Conservation (phyloP, 2,888 invertebrate genomes). For the Pelosia muscerda region DNA sequence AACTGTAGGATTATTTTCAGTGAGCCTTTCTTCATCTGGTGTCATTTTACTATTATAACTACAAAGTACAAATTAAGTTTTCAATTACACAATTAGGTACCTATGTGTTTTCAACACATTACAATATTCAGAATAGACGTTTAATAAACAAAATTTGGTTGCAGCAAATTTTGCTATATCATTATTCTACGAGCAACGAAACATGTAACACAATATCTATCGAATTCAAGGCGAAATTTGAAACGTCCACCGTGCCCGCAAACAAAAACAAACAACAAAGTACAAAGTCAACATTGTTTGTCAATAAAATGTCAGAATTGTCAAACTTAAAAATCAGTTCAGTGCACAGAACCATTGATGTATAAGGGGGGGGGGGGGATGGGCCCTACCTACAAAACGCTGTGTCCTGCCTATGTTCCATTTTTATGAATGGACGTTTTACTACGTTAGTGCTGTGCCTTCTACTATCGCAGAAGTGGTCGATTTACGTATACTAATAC, state of each 20-base stretch:
- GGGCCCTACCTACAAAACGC: no score
- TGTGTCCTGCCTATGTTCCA: no score
- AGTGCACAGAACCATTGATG: no score
- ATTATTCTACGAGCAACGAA: not conserved
- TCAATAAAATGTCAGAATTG: no score
- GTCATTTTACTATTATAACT: conserved; percentile 58
- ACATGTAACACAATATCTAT: not conserved
- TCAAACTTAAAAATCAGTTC: no score
- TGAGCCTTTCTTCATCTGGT: conserved; percentile 63
- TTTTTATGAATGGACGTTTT: no score
- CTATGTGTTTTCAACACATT: not conserved
- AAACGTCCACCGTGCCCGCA: not conserved
- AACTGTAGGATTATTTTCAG: conserved; percentile 59
- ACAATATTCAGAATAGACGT: not conserved
- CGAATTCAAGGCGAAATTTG: not conserved
- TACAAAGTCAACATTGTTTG: no score
- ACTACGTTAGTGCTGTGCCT: no score
- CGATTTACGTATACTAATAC: no score
- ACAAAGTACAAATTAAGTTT: conserved; percentile 4
- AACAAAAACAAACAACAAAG: not conserved
- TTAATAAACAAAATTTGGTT: not conserved
- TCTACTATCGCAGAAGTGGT: no score
- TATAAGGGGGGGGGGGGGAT: no score
- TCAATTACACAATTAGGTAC: not conserved
- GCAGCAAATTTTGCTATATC: not conserved